Base-by-base conservation (phyloP, 2,797 vertebrate species). In the Poliocrania exsul region DNA sequence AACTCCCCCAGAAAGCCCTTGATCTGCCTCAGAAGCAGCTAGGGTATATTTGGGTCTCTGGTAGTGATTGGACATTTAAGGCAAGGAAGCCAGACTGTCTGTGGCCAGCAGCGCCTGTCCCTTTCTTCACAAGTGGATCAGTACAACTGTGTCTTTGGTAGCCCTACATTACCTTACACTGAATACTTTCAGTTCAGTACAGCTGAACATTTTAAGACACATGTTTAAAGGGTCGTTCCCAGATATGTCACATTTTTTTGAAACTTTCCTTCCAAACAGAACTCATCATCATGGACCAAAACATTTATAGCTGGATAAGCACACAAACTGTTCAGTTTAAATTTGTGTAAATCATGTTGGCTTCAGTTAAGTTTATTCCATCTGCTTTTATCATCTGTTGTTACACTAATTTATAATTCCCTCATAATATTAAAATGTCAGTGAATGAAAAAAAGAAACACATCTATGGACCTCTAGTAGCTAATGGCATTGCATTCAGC, bases 371-470 rank as follows among this genome's bases (percentile, higher is more conserved):
- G 84, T 96, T 97, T 96, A 96, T 97, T 97, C 96, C 96, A 97
- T 98, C 97, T 98, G 97, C 95, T 97, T 97, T 97, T 95, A 90
- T 98, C 96, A 97, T 97, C 97, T 97, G 93, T 80, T 97, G 74
- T 95, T 96, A 84, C 37, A 91, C 89, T 95, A 96, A 96, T 97
- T 97, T 97, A 94, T 96, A 93, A 97, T 96, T 97, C 54, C 60
- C 80, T 93, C 78, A 81, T 95, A 83, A 81, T 94, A 97, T 94
- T 96, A 97, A 96, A 97, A 97, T 94, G 88, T 96, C 97, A 97
- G 87, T 95, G 74, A 97, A 94, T 97, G 58, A 94, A 83, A 85
- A 93, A 83, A 93, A 82, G 56, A 95, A 96, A 88, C 60, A 85
- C 90, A 95, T 97, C 92, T 96, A 96, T 89, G 81, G 87, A 86